Percentiles rank a stretch among this genome's conserved stretches.
Evolutionary conservation across 2,888 invertebrate species (phyloP).

Genomic region (Coelopa pilipes): DNA sequence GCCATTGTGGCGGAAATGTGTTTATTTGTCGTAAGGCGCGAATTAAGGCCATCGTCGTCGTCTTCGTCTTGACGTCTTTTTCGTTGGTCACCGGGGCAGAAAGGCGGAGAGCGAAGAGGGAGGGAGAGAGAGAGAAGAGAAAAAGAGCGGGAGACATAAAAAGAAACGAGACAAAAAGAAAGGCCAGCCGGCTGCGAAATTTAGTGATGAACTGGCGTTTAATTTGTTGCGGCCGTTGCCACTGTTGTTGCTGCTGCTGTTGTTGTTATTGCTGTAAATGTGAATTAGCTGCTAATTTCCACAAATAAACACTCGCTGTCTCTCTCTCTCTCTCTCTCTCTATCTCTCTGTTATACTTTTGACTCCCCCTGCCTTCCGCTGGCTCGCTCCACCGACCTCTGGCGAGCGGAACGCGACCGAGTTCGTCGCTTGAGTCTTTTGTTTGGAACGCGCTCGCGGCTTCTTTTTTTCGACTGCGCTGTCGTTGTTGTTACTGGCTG

Average conservation of each 20-base stretch:
- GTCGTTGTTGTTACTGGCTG: too few species aligned
- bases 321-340: too few species aligned
- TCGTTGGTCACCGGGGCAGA: constrained; percentile 3
- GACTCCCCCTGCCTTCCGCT: not conserved
- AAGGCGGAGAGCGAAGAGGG: not conserved
- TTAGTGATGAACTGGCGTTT: constrained; percentile 8
- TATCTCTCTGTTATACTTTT: not conserved
- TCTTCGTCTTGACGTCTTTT: too few species aligned
- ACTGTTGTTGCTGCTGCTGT: too few species aligned
- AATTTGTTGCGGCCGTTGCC: not conserved
- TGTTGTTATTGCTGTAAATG: not conserved
- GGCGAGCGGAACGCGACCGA: too few species aligned
- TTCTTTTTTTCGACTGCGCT: not conserved
- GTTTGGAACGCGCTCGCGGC: too few species aligned
- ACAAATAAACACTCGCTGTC: constrained; percentile 4
- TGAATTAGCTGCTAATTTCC: constrained; percentile 11
- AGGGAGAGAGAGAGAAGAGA: constrained; percentile 7
- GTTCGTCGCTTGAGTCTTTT: too few species aligned
- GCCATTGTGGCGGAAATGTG: not conserved
- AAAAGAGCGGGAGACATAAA: not conserved
- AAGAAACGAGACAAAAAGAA: not conserved
- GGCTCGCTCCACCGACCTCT: too few species aligned
- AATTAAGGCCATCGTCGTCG: constrained; percentile 26
- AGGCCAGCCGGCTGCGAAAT: not conserved
- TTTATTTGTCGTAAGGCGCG: constrained; percentile 12